Conservation (phyloP, 2,113 vertebrate genomes). For the Sula dactylatra region DNA sequence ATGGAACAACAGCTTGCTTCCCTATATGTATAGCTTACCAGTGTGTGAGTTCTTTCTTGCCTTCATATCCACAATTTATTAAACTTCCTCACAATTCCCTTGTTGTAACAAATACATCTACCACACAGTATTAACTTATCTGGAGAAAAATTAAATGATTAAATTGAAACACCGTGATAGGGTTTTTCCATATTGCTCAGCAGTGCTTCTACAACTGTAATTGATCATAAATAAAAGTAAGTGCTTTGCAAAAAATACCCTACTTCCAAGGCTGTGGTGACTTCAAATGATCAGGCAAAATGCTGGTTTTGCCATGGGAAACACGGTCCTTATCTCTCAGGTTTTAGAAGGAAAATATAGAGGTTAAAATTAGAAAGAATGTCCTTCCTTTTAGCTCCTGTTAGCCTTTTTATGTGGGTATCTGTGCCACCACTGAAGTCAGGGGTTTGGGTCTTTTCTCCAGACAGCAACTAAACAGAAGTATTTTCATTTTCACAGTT, state of each 20-base stretch:
- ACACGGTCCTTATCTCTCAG: background rate
- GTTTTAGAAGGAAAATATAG: background rate
- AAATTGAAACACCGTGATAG: accelerated
- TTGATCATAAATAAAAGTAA: background rate
- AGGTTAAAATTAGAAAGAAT: background rate
- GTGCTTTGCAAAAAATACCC: background rate
- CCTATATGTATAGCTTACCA: accelerated
- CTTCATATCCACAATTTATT: background rate
- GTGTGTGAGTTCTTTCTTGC: accelerated
- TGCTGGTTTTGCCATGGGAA: background rate
- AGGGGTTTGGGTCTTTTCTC: background rate
- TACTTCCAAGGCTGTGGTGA: background rate
- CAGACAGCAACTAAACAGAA: background rate
- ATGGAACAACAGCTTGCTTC: background rate
- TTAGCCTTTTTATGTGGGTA: background rate
- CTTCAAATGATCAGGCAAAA: background rate
- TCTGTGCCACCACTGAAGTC: background rate
- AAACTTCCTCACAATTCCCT: background rate
- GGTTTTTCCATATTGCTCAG: background rate
- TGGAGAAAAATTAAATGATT: background rate
- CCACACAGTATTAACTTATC: background rate
- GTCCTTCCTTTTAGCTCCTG: background rate
- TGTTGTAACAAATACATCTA: background rate
- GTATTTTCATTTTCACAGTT: background rate
- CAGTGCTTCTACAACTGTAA: background rate